Evolutionary conservation across 2,888 invertebrate species (phyloP), one percentile per base, ranked within the genome.

Genomic region (Criorhina ranunculi): DNA sequence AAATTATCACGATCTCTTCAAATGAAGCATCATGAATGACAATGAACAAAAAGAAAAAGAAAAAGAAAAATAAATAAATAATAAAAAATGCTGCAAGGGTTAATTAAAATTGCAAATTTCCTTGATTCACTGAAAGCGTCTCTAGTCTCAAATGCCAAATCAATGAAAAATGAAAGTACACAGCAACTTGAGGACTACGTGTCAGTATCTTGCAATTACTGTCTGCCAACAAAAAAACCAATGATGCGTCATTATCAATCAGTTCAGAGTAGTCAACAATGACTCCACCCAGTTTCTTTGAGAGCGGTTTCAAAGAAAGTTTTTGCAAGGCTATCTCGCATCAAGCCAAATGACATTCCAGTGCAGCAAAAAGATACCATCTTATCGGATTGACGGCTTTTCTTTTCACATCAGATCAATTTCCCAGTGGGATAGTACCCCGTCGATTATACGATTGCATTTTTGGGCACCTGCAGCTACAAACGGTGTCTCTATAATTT

Each of bases 91-190:
- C 33, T 35, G n/a, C 8, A 51, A 72, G 44, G 53, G 44, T 67
- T 73, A 83, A 83, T 83, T 78, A 60, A 83, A 83, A 66, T 78
- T 78, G 82, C 82, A 67, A 78, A 83, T 83, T 66, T 37, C 35
- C 40, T 77, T 76, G 57, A 82, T 82, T 51, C 62, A 69, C 69
- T 81, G 53, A 69, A 69, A 51, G 57, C 24, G 64, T 37, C 51
- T 62, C 19, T 44, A n/a, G n/a, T n/a, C 40, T 59, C 60, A 67
- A 82, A 83, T 83, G 67, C 72, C 82, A 83, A 73, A 57, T 55
- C 66, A 73, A 78, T 73, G 60, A 57, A 83, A 82, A 83, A 83
- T 73, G 82, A 83, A 83, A 83, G 81, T 82, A 70, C 53, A 46
- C 49, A 33, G 29, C 24, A 37, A 11, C 44, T 62, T 29, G 44